Base-by-base conservation (phyloP, 2,797 vertebrate species). In the Typhlichthys subterraneus region DNA sequence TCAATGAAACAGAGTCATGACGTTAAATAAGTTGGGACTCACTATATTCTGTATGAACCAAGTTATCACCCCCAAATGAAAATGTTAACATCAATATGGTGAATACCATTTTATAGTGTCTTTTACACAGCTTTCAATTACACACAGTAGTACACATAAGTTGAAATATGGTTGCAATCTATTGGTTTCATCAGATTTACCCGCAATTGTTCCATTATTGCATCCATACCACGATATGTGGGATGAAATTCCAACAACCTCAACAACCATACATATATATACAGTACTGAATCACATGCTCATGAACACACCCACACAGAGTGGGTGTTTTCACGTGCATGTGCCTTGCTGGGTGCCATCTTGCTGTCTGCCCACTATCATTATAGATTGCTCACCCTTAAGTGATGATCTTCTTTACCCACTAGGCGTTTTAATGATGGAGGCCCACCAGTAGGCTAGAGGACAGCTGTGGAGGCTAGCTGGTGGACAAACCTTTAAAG, bases 371-470 rank as follows among this genome's bases (percentile, higher is more conserved):
- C 15, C 59, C 1, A 0, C 42, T n/a, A 42, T 73, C 56, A 58
- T 79, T 65, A 68, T 63, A 69, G 49, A 79, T 76, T 50, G 49
- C 69, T 73, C 61, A 61, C 75, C 69, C 57, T 0, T 1, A 56
- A 61, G 72, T 59, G 8, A 70, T 73, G 72, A 61, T 65, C 75
- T 69, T 53, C 55, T 74, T 74, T 64, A 60, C 73, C 70, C 60
- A 50, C 53, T 19, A 12, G 52, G 65, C 56, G 59, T 73, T 81
- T 67, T 79, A 79, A 83, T 85, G 76, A 84, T 67, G 68, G 67
- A 64, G 66, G 75, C 52, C 72, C 51, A 65, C 64, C 72, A 57
- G 65, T 45, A n/a, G 64, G 50, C 73, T 67, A 54, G 38, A 53
- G 67, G 61, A 79, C 72, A 74, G 66, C 71, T 81, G 71, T 70